Evolutionary conservation across 2,797 vertebrate genomes (phyloP).

Genomic region (Coilia nasus): DNA sequence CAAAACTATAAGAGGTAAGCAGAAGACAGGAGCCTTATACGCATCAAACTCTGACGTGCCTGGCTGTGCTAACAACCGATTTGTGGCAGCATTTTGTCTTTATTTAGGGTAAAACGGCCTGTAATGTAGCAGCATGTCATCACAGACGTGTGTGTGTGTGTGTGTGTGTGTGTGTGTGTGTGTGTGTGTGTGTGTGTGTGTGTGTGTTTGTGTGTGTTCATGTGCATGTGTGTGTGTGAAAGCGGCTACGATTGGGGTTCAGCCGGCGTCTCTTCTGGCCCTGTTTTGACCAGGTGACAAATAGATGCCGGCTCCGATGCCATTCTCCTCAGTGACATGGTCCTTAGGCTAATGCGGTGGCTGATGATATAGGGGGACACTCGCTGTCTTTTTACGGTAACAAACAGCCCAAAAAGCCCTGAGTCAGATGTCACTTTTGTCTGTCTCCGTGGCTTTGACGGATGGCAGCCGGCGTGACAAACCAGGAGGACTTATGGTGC

Average conservation of each 20-base stretch:
- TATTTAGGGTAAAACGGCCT: not conserved
- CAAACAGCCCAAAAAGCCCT: not conserved
- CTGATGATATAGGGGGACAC: not conserved
- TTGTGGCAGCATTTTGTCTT: not conserved
- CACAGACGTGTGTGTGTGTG: not conserved
- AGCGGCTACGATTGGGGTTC: no score
- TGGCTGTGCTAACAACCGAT: not conserved
- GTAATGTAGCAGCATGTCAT: not conserved
- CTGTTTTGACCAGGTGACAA: not conserved
- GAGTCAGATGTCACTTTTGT: slow-evolving; percentile 15
- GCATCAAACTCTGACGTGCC: not conserved
- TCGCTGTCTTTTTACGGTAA: not conserved
- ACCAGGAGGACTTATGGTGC: not conserved
- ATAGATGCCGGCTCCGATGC: not conserved
- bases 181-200: no score
- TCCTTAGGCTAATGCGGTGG: not conserved
- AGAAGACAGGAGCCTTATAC: not conserved
- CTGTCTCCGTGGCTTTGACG: not conserved
- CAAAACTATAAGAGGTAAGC: not conserved
- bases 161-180: no score
- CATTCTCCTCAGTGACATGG: not conserved
- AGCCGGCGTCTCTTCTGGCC: not conserved
- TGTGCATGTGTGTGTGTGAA: no score
- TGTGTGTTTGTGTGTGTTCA: no score
- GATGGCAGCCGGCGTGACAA: not conserved